Evolutionary conservation across 2,888 invertebrate species (phyloP).

Genomic region (Tillus elongatus): DNA sequence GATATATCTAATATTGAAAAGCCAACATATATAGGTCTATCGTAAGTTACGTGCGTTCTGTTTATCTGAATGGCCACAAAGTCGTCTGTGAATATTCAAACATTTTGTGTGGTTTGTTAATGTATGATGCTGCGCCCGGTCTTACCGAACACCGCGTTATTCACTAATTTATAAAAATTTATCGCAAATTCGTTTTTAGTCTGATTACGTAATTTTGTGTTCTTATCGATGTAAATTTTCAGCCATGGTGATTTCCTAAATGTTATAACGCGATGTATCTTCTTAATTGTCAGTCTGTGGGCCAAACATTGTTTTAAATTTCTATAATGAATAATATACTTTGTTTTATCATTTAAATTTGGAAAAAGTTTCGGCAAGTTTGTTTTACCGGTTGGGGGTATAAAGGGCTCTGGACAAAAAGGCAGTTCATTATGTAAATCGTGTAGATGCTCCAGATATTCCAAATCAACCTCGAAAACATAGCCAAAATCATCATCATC

Average conservation of each 20-base stretch:
- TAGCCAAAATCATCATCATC: constrained; percentile 26
- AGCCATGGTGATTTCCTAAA: constrained; percentile 35
- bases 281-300: constrained; percentile 23
- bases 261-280: constrained; percentile 28
- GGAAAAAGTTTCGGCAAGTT: constrained; percentile 22
- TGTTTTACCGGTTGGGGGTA: constrained; percentile 14
- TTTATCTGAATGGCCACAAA: no score
- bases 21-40: no score
- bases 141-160: constrained; percentile 29
- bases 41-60: no score
- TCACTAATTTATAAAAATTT: constrained; percentile 17
- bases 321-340: constrained; percentile 27
- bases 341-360: constrained; percentile 22
- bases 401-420: constrained; percentile 21
- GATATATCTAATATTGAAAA: no score
- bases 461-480: constrained; percentile 39
- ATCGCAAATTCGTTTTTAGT: constrained; percentile 17
- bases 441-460: constrained; percentile 35
- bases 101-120: no score
- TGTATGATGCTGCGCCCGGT: no score
- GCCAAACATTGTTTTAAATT: constrained; percentile 25
- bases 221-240: constrained; percentile 33
- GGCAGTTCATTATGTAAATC: constrained; percentile 26
- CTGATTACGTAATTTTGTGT: constrained; percentile 28
- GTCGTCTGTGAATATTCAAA: no score